Evolutionary conservation across 30 jellyfish, hydroid and myxozoan genomes (phyloP).

Genomic region (Nemopilema nomurai): DNA sequence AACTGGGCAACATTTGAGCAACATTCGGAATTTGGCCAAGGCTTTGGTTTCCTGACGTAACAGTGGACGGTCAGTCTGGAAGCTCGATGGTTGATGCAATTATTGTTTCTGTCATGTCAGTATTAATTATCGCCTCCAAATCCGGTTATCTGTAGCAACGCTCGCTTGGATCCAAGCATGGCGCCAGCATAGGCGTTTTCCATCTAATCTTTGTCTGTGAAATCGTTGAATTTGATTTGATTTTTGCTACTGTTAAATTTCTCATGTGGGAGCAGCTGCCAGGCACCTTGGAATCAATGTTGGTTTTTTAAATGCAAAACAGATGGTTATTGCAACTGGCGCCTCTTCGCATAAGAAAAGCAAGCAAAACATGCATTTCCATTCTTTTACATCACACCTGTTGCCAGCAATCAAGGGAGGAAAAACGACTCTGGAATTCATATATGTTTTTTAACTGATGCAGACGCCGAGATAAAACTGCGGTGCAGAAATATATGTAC

Average conservation of each 20-base stretch:
- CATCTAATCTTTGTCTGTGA: slow-evolving; percentile 46
- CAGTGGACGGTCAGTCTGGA: background rate
- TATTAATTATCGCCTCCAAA: background rate
- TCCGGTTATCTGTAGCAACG: slow-evolving; percentile 14
- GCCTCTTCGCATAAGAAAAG: slow-evolving; percentile 32
- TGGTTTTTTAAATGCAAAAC: slow-evolving; percentile 31
- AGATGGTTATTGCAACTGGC: slow-evolving; percentile 30
- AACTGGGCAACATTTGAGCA: no score
- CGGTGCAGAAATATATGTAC: slow-evolving; percentile 15
- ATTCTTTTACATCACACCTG: slow-evolving; percentile 13
- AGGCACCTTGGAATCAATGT: slow-evolving; percentile 14
- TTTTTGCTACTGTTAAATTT: slow-evolving; percentile 36
- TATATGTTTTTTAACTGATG: slow-evolving; percentile 38
- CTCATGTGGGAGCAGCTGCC: slow-evolving; percentile 49
- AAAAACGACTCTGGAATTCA: slow-evolving; percentile 4
- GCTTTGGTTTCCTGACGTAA: background rate
- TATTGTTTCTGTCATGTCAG: background rate
- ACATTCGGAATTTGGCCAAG: no score
- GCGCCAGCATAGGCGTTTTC: slow-evolving; percentile 32
- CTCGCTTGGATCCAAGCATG: slow-evolving; percentile 27
- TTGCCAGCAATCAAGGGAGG: slow-evolving; percentile 34
- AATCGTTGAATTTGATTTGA: slow-evolving; percentile 23
- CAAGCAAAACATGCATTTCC: slow-evolving; percentile 10
- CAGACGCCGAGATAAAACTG: slow-evolving; percentile 30
- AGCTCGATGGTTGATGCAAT: background rate